Evolutionary conservation across 2,113 vertebrate species (phyloP).

Genomic region (Caranx ignobilis): DNA sequence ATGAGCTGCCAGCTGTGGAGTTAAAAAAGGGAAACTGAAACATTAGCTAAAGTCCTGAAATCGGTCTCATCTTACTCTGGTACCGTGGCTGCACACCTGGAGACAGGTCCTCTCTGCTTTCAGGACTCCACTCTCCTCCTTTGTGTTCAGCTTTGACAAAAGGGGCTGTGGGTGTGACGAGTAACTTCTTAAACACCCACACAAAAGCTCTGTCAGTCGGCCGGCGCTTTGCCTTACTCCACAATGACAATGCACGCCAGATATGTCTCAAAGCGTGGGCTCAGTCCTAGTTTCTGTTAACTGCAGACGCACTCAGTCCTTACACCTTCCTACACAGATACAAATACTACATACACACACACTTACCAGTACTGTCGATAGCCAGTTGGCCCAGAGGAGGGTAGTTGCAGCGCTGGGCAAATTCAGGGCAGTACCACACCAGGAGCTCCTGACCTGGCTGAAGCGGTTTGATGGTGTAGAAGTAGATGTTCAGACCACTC

Average conservation of each 20-base stretch:
- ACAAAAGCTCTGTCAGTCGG: conserved; percentile 72
- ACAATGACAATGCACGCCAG: conserved; percentile 28
- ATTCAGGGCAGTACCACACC: conserved; percentile 95
- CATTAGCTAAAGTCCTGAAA: conserved; percentile 60
- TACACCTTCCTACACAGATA: not conserved
- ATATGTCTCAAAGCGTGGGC: conserved; percentile 43
- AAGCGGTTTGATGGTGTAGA: conserved; percentile 93
- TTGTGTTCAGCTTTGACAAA: conserved; percentile 72
- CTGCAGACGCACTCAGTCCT: not conserved
- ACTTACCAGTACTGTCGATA: conserved; percentile 60
- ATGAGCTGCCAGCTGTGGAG: conserved; percentile 44
- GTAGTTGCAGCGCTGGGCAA: conserved; percentile 91
- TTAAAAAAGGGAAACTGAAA: conserved; percentile 63
- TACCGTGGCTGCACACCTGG: conserved; percentile 64
- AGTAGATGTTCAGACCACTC: conserved; percentile 93
- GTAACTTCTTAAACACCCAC: conserved; percentile 68
- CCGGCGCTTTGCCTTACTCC: conserved; percentile 45
- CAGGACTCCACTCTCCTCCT: conserved; percentile 58
- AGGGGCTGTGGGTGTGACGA: conserved; percentile 70
- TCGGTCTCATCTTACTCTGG: conserved; percentile 65
- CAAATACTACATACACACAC: not conserved
- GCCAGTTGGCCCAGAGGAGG: conserved; percentile 81
- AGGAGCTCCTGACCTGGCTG: conserved; percentile 92
- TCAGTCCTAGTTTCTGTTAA: conserved; percentile 27
- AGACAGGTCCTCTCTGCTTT: conserved; percentile 70